A percentile compares a stretch with the other conserved stretches of the same genome.
Evolutionary conservation across 1,140 invertebrate species (phyloP).

Genomic region (Chrysopa pallens): DNA sequence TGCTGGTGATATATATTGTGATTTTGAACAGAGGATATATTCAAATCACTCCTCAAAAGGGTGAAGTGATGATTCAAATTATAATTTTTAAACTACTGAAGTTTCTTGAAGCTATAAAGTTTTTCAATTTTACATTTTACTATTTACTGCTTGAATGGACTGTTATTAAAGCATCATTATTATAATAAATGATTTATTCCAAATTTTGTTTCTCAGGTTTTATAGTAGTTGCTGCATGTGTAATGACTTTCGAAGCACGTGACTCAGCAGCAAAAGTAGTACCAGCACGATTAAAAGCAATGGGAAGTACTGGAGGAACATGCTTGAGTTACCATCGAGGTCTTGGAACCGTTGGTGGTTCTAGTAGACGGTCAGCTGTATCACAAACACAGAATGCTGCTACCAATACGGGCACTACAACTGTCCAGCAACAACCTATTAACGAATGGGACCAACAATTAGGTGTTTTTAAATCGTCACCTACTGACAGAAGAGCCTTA

Average conservation of each 20-base stretch:
- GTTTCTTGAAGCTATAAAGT: too few species aligned
- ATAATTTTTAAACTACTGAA: too few species aligned
- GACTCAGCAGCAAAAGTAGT: constrained; percentile 77
- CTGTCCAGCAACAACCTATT: neutral
- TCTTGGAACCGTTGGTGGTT: neutral
- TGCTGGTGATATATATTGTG: too few species aligned
- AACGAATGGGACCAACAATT: neutral
- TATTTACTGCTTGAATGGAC: too few species aligned
- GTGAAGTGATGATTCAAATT: too few species aligned
- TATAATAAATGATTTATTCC: constrained; percentile 1
- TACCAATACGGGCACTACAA: neutral
- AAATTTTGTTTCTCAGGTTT: constrained; percentile 42
- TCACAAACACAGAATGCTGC: constrained; percentile 9
- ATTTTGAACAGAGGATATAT: too few species aligned
- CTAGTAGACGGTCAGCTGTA: constrained; percentile 9
- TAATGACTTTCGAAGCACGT: constrained; percentile 85
- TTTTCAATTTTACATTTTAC: too few species aligned
- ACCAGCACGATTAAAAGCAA: constrained; percentile 47
- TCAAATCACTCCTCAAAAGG: too few species aligned
- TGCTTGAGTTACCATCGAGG: constrained; percentile 8
- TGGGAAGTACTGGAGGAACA: constrained; percentile 27
- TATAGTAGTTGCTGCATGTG: constrained; percentile 80
- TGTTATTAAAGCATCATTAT: too few species aligned
- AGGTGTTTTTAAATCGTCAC: neutral
- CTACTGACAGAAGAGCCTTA: neutral